Conservation (phyloP, 2,113 vertebrate species). For the Macquaria australasica region DNA sequence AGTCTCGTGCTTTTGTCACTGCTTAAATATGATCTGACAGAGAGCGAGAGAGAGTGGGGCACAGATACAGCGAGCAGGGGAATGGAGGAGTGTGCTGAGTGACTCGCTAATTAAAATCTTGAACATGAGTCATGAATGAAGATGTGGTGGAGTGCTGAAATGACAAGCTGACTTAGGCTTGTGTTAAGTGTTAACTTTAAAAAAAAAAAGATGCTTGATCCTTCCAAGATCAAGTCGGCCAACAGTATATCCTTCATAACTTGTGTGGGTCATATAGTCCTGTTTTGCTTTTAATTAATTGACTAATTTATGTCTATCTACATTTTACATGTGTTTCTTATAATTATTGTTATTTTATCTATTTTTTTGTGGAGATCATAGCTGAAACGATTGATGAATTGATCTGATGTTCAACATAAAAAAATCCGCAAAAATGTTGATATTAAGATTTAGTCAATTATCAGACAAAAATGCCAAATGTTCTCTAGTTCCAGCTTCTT, state of each 20-base stretch:
- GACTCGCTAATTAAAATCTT: constrained; percentile 40
- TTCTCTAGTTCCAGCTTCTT: background rate
- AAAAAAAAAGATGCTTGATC: background rate
- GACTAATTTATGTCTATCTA: background rate
- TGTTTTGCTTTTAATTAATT: background rate
- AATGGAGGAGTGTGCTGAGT: constrained; percentile 11
- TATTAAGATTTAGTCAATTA: no score
- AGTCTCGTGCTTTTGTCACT: constrained; percentile 29
- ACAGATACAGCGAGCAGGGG: constrained; percentile 7
- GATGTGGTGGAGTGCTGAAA: constrained; percentile 25
- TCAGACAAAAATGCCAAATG: background rate
- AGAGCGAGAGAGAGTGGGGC: background rate
- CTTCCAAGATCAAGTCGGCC: background rate
- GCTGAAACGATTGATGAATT: background rate
- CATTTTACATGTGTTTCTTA: background rate
- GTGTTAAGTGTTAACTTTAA: background rate
- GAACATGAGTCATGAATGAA: constrained; percentile 37
- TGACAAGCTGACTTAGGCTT: background rate
- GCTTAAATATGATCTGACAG: constrained; percentile 57
- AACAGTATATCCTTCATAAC: background rate
- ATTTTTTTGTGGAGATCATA: background rate
- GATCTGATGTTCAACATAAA: no score
- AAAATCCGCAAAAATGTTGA: no score
- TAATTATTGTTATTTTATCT: background rate
- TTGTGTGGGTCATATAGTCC: background rate